Percentiles rank a stretch among this genome's conserved stretches.
phyloP scores from a whole-genome alignment of 2,113 vertebrate species.

The Mobula hypostoma region DNA sequence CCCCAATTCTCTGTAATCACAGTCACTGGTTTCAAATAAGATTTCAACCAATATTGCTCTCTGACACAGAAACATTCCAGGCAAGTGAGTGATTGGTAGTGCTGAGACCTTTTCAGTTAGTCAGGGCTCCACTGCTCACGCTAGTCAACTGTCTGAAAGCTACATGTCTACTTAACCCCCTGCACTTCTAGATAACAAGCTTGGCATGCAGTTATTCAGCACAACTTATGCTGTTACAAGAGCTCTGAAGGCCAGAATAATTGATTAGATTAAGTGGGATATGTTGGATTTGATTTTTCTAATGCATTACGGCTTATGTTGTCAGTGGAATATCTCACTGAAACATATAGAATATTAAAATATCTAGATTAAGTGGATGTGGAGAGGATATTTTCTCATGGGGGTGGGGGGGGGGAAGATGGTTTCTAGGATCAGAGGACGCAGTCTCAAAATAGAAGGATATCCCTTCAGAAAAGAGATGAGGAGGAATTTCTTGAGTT shows the following conservation, averaged over 20 bases:
- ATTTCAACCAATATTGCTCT: neutral
- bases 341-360: no score
- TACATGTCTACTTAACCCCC: neutral
- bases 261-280: slow-evolving; percentile 35
- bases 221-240: slow-evolving; percentile 32
- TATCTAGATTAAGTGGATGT: no score
- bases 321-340: slow-evolving; percentile 1
- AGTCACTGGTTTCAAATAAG: neutral
- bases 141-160: slow-evolving; percentile 9
- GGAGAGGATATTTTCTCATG: no score
- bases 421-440: no score
- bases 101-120: neutral
- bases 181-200: slow-evolving; percentile 21
- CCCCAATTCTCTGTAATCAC: neutral
- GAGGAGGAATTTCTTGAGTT: no score
- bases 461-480: no score
- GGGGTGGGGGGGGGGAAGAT: no score
- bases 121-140: neutral
- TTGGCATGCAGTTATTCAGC: neutral
- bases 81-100: neutral
- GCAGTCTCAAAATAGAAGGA: no score
- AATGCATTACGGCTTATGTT: slow-evolving; percentile 19
- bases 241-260: slow-evolving; percentile 31
- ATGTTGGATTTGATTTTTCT: slow-evolving; percentile 33
- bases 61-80: neutral